A percentile compares a stretch with the other conserved stretches of the same genome.
These are phyloP conservation scores for Columbina picui DNA, from an alignment of 2,113 vertebrate species.

Conservation along the genomic window DNA sequence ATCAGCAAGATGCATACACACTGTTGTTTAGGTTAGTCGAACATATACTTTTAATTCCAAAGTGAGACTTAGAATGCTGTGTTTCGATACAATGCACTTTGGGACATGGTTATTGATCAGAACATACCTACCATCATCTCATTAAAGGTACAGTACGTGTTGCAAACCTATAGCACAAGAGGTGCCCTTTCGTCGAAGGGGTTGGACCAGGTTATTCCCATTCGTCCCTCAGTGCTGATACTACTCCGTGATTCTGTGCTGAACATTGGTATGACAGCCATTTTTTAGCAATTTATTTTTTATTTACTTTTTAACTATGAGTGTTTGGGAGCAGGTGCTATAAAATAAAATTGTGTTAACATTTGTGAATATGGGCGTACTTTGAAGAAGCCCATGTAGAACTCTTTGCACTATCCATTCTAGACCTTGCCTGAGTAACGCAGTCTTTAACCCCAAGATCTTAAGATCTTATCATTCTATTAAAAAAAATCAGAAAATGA, in stretches of 20 bases:
- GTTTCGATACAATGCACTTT: not conserved
- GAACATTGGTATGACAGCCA: not conserved
- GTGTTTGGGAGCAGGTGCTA: not conserved
- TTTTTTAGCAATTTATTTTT: not conserved
- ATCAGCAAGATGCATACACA: not conserved
- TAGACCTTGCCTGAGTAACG: not conserved
- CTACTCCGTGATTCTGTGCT: not conserved
- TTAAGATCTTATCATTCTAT: not conserved
- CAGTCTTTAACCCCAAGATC: not conserved
- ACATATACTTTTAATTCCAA: not conserved
- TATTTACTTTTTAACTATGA: not conserved
- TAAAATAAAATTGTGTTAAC: not conserved
- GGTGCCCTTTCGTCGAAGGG: not conserved
- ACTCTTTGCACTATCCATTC: not conserved
- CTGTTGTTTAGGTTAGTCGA: not conserved
- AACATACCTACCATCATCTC: not conserved
- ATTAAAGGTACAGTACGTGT: not conserved
- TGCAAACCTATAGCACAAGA: not conserved
- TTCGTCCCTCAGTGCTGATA: not conserved
- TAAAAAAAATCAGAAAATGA: constrained; percentile 27
- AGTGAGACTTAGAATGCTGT: not conserved
- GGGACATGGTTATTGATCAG: not conserved
- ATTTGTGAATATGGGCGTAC: not conserved
- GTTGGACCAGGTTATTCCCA: not conserved
- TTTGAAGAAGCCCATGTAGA: not conserved